These are phyloP conservation scores for Benthosema pterotum DNA, from an alignment of 2,797 vertebrate species.

Conservation along the genomic window DNA sequence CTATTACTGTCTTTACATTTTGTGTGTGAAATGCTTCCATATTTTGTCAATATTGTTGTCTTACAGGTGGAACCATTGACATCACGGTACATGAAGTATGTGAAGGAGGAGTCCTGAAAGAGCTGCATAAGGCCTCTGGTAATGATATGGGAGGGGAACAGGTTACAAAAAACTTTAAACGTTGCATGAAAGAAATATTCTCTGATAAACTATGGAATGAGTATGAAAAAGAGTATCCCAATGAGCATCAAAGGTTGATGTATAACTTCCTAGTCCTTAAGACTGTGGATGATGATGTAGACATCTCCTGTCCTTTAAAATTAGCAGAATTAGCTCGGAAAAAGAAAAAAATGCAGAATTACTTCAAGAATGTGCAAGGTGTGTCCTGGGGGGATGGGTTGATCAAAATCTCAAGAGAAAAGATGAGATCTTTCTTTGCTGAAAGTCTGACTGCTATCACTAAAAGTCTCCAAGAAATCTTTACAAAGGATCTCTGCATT, in stretches of 20 bases:
- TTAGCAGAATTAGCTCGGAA: too few relatives aligned
- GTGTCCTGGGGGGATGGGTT: too few relatives aligned
- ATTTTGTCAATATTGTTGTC: too few relatives aligned
- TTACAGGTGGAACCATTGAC: constrained; percentile 52
- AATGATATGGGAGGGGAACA: constrained; percentile 55
- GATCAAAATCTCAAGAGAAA: too few relatives aligned
- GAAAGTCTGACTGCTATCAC: too few relatives aligned
- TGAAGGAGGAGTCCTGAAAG: constrained; percentile 42
- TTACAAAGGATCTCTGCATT: too few relatives aligned
- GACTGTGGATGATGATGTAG: constrained; percentile 25
- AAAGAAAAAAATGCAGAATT: too few relatives aligned
- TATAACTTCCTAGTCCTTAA: constrained; percentile 47
- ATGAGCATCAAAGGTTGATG: constrained; percentile 43
- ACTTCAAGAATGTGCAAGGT: too few relatives aligned
- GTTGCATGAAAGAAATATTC: constrained; percentile 48
- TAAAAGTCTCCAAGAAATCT: too few relatives aligned
- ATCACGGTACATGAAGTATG: constrained; percentile 58
- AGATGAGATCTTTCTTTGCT: too few relatives aligned
- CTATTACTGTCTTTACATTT: background rate
- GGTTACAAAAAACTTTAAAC: constrained; percentile 47
- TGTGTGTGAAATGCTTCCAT: too few relatives aligned
- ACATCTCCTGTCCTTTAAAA: too few relatives aligned
- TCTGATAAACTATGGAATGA: constrained; percentile 26
- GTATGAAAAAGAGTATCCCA: constrained; percentile 31
- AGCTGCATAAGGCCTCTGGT: constrained; percentile 54